Percentiles rank a stretch among this genome's conserved stretches.
These are phyloP conservation scores for Auanema sp. DNA, from an alignment of 2,888 invertebrate genomes.

Conservation along the genomic window DNA sequence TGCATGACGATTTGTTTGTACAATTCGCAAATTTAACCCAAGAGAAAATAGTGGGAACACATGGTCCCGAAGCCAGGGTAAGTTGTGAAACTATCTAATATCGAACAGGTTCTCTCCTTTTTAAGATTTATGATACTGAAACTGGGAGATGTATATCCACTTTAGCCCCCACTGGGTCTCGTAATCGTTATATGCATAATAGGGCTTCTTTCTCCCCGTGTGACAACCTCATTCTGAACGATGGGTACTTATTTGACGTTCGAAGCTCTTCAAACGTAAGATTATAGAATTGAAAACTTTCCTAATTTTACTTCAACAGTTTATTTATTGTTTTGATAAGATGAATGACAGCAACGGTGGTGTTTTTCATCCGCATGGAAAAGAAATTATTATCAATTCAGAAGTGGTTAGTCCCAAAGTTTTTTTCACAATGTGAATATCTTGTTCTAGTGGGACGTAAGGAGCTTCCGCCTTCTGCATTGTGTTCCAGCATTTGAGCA, in stretches of 20 bases:
- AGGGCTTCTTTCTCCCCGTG: slow-evolving; percentile 35
- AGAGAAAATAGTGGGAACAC: slow-evolving; percentile 86
- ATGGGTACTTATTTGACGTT: slow-evolving; percentile 38
- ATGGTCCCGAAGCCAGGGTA: slow-evolving; percentile 79
- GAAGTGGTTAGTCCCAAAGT: slow-evolving; percentile 72
- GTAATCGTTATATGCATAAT: slow-evolving; percentile 22
- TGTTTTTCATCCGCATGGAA: slow-evolving; percentile 56
- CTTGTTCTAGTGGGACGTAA: slow-evolving; percentile 80
- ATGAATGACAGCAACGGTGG: slow-evolving; percentile 72
- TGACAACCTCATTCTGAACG: slow-evolving; percentile 32
- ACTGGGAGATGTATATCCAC: slow-evolving; percentile 72
- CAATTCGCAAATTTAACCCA: slow-evolving; percentile 76
- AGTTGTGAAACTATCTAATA: slow-evolving; percentile 6
- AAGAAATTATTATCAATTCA: slow-evolving; percentile 84
- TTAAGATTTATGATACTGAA: slow-evolving; percentile 79
- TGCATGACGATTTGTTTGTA: slow-evolving; percentile 72
- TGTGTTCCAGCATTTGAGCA: slow-evolving; percentile 92
- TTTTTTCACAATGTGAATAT: not conserved
- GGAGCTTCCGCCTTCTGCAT: slow-evolving; percentile 88
- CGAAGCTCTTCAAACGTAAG: slow-evolving; percentile 14
- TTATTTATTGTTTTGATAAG: slow-evolving; percentile 94
- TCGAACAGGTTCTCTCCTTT: not conserved
- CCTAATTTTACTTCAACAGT: slow-evolving; percentile 67
- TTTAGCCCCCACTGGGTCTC: slow-evolving; percentile 2
- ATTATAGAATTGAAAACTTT: not conserved